phyloP scores from a whole-genome alignment of 2,888 invertebrate species.

The Microctonus aethiopoides region DNA sequence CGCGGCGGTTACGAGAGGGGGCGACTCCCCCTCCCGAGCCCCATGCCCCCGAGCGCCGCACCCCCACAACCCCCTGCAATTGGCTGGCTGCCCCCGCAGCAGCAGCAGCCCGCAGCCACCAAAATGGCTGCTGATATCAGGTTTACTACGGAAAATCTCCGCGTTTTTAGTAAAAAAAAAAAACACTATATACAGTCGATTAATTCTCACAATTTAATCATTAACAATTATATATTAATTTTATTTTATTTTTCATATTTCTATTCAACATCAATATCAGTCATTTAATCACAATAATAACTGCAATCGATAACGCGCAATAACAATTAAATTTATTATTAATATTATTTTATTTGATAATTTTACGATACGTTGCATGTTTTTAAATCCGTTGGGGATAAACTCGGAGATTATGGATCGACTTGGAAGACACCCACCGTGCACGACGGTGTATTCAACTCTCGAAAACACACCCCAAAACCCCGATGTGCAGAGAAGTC shows the following conservation, averaged over 20 bases:
- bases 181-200: not conserved
- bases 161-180: constrained; percentile 12
- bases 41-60: constrained; percentile 67
- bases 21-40: constrained; percentile 75
- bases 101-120: constrained; percentile 56
- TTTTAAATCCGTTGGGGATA: not conserved
- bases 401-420: constrained; percentile 33
- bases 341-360: not conserved
- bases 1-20: constrained; percentile 72
- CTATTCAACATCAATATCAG: not conserved
- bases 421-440: constrained; percentile 26
- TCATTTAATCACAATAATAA: not conserved
- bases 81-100: constrained; percentile 46
- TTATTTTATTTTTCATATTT: not conserved
- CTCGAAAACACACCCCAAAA: constrained; percentile 35
- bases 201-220: not conserved
- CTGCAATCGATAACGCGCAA: constrained; percentile 8
- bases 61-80: constrained; percentile 58
- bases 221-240: not conserved
- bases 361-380: not conserved
- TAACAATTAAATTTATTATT: constrained; percentile 22
- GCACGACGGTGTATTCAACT: constrained; percentile 36
- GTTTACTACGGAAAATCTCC: constrained; percentile 42
- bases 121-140: constrained; percentile 62
- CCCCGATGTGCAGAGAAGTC: constrained; percentile 1